These are phyloP conservation scores for Clarias batrachus DNA, from an alignment of 2,113 vertebrate species.

Conservation along the genomic window DNA sequence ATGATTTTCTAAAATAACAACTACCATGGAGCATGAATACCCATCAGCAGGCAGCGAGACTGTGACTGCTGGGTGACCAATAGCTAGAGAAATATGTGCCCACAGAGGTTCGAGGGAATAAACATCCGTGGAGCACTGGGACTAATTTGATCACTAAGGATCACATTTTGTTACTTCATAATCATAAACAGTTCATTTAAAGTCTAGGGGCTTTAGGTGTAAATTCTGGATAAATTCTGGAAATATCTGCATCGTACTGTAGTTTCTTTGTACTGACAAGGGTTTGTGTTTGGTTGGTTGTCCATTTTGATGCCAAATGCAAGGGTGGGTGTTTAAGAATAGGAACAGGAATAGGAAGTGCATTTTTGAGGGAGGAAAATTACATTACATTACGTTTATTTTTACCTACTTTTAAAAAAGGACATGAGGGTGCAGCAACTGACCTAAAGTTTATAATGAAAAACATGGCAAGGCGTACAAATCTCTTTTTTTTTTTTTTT, in stretches of 20 bases:
- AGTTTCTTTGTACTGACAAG: not conserved
- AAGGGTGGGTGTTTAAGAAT: not conserved
- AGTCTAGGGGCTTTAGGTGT: not conserved
- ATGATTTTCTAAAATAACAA: not conserved
- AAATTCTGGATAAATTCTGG: not conserved
- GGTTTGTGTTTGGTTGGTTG: not conserved
- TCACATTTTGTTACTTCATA: not conserved
- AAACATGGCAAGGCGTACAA: not conserved
- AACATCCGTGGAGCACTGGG: not conserved
- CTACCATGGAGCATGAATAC: not conserved
- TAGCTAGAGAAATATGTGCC: not conserved
- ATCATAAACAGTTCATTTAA: not conserved
- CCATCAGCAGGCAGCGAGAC: not conserved
- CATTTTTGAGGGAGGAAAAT: not conserved
- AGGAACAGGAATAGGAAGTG: not conserved
- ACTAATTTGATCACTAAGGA: not conserved
- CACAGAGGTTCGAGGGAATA: not conserved
- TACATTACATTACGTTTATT: not conserved
- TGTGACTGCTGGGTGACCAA: not conserved
- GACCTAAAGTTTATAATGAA: not conserved
- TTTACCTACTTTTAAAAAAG: not conserved
- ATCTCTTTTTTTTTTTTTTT: too few relatives aligned
- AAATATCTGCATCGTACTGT: not conserved
- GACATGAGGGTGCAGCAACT: not conserved
- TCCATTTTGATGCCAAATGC: not conserved